These are phyloP conservation scores for Acrocephalus kingi DNA, from an alignment of 2,113 vertebrate species.

Conservation along the genomic window DNA sequence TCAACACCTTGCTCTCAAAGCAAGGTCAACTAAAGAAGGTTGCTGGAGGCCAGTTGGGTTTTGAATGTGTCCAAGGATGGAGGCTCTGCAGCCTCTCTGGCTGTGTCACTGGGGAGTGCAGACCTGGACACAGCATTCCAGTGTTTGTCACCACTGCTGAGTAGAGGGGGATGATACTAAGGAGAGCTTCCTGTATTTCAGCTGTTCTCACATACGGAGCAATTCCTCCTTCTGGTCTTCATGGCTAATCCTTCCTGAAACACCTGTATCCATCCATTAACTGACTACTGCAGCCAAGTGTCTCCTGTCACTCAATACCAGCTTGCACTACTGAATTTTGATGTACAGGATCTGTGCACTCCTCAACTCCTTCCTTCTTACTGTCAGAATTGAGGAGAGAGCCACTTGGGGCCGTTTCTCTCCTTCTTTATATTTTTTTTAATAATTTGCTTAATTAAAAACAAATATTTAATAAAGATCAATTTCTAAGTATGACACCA, in stretches of 20 bases:
- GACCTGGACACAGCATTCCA: neutral
- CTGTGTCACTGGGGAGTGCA: neutral
- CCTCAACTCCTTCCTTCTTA: neutral
- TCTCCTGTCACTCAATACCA: neutral
- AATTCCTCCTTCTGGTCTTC: neutral
- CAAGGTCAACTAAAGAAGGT: neutral
- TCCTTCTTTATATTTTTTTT: neutral
- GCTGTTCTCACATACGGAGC: neutral
- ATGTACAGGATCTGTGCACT: neutral
- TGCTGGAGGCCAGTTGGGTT: neutral
- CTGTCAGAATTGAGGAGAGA: neutral
- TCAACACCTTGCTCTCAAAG: neutral
- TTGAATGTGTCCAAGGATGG: neutral
- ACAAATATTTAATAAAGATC: neutral
- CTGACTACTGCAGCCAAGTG: neutral
- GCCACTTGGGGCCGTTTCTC: neutral
- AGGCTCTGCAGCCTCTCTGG: neutral
- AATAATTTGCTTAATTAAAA: neutral
- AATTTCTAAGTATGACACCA: neutral
- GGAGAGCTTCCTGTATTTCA: neutral
- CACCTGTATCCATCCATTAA: neutral
- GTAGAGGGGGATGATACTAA: neutral
- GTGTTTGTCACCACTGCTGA: neutral
- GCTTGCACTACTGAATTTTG: neutral
- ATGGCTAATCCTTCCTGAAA: neutral